Evolutionary conservation across 2,113 vertebrate species (phyloP), one percentile per base, ranked within the genome.

Genomic region (Chauna torquata): DNA sequence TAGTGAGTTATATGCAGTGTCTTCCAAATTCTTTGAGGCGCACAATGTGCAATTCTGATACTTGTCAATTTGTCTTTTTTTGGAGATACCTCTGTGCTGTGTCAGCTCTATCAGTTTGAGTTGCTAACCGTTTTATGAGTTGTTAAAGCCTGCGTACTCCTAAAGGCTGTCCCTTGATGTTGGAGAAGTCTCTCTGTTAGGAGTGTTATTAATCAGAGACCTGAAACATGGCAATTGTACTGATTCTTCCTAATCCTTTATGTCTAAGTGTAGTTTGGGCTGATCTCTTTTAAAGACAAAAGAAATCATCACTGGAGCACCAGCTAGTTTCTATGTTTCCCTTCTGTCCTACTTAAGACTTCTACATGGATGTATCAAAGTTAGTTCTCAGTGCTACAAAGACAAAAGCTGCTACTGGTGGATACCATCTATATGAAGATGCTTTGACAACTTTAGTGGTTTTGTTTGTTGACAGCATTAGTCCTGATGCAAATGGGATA

Each of bases 1-100:
- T 7, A 11, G 16, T 4, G 12, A 19, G 17, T 47, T 59, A 5
- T 1, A 83, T 49, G 34, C 32, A 55, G 13, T 1, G 0, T 36
- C n/a, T 47, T 25, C 42, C 27, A 38, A 59, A 27, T 36, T 75
- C 74, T 66, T 81, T 47, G 19, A 28, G 62, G 12, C 12, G 74
- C 15, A 19, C 16, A 23, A 4, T 12, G 8, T 65, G 44, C 9
- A 65, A 78, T 88, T 92, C 34, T 76, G 64, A 44, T 52, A 58
- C 28, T 76, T 50, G 28, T 16, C 16, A 50, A 5, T 58, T 80
- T 83, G 81, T 32, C 36, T 68, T n/a, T 47, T 61, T 38, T 80
- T 82, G 50, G 15, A 24, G 8, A 12, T 70, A 16, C 30, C 8
- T 40, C 24, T 85, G 15, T 82, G 47, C 40, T 69, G 27, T 49